These are phyloP conservation scores for Candidula unifasciata DNA, from an alignment of 2,888 invertebrate genomes.

Conservation along the genomic window DNA sequence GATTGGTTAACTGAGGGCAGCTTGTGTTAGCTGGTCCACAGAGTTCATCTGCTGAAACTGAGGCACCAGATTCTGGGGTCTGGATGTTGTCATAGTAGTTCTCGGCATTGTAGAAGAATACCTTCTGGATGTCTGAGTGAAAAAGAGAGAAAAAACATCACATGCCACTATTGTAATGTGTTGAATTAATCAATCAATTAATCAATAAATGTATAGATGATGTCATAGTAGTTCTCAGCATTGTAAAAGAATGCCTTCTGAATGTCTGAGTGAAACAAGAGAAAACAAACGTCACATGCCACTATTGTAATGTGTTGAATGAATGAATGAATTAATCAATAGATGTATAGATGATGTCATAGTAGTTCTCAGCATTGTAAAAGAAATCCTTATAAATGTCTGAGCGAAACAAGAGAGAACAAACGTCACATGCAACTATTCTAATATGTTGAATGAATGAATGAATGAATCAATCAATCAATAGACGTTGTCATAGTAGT, in stretches of 20 bases:
- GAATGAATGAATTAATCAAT: not conserved
- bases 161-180: not conserved
- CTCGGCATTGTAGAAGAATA: conserved; percentile 61
- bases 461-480: too few species aligned
- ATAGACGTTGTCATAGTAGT: too few species aligned
- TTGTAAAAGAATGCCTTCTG: conserved; percentile 60
- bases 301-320: not conserved
- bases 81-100: conserved; percentile 61
- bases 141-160: too few species aligned
- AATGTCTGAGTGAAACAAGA: conserved; percentile 48
- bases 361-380: too few species aligned
- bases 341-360: too few species aligned
- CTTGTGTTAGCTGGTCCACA: conserved; percentile 59
- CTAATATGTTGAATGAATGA: too few species aligned
- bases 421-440: too few species aligned
- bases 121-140: conserved; percentile 56
- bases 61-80: conserved; percentile 46
- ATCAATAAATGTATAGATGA: conserved; percentile 51
- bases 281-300: not conserved
- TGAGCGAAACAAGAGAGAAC: too few species aligned
- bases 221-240: conserved; percentile 61
- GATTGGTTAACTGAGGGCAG: conserved; percentile 62
- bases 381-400: too few species aligned
- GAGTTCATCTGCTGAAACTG: conserved; percentile 53
- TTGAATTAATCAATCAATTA: not conserved